These are phyloP conservation scores for Cyphomyrmex costatus DNA, from an alignment of 1,140 invertebrate species.

Conservation along the genomic window DNA sequence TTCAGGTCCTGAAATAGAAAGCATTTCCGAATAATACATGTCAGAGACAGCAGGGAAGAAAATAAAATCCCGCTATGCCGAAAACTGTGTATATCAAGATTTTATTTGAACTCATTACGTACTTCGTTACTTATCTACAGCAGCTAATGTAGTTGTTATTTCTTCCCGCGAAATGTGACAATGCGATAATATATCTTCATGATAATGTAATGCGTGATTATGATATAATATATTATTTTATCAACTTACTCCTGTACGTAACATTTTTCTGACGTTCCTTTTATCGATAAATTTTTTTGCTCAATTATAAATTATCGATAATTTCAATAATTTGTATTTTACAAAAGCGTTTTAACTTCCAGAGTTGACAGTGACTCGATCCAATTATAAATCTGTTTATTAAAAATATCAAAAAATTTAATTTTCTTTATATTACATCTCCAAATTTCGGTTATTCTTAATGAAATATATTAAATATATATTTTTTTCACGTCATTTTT, in stretches of 20 bases:
- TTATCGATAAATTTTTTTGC: not conserved
- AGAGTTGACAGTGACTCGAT: too few species aligned
- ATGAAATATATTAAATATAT: too few species aligned
- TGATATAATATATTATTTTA: slow-evolving; percentile 25
- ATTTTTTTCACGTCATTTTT: too few species aligned
- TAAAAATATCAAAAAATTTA: too few species aligned
- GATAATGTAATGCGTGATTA: not conserved
- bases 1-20: not conserved
- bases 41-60: not conserved
- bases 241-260: not conserved
- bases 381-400: too few species aligned
- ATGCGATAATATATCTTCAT: not conserved
- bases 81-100: slow-evolving; percentile 2
- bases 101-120: slow-evolving; percentile 5
- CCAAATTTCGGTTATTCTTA: too few species aligned
- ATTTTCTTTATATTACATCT: too few species aligned
- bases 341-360: too few species aligned
- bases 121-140: not conserved
- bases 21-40: not conserved
- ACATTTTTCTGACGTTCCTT: not conserved
- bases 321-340: not conserved
- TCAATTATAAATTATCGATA: not conserved
- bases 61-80: not conserved
- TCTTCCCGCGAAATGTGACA: slow-evolving; percentile 2
- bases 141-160: slow-evolving; percentile 23